These are phyloP conservation scores for Coryphaenoides rupestris DNA, from an alignment of 2,113 vertebrate species.

Conservation along the genomic window DNA sequence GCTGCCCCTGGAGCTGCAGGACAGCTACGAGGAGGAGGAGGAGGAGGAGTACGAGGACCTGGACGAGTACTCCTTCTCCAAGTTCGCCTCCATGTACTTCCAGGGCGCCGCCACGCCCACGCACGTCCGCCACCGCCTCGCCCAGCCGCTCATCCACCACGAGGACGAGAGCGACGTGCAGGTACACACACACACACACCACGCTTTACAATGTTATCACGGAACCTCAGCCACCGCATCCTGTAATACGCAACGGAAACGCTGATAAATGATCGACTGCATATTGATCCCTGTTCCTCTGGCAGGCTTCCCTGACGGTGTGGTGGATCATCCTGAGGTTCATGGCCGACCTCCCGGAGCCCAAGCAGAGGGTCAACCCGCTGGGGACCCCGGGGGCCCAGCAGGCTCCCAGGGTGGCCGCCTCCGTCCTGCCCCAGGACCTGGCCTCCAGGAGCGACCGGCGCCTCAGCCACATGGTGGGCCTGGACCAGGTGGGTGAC, in stretches of 20 bases:
- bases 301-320: conserved; percentile 82
- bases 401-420: conserved; percentile 16
- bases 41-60: conserved; percentile 76
- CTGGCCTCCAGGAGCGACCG: conserved; percentile 58
- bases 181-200: conserved; percentile 62
- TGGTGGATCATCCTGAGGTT: conserved; percentile 94
- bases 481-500: conserved; percentile 66
- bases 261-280: too few species aligned
- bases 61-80: conserved; percentile 87
- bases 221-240: too few species aligned
- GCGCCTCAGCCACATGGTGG: conserved; percentile 71
- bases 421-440: conserved; percentile 51
- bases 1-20: conserved; percentile 70
- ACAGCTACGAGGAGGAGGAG: conserved; percentile 69
- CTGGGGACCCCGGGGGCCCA: conserved; percentile 22
- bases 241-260: too few species aligned
- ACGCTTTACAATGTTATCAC: too few species aligned
- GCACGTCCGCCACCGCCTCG: conserved; percentile 77
- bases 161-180: conserved; percentile 80
- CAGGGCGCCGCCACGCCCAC: conserved; percentile 83
- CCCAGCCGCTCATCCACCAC: conserved; percentile 86
- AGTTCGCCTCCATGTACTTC: conserved; percentile 93
- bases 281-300: too few species aligned
- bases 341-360: conserved; percentile 94
- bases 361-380: conserved; percentile 60